Base-by-base conservation (phyloP, 1,140 invertebrate genomes). In the Heliothis virescens region DNA sequence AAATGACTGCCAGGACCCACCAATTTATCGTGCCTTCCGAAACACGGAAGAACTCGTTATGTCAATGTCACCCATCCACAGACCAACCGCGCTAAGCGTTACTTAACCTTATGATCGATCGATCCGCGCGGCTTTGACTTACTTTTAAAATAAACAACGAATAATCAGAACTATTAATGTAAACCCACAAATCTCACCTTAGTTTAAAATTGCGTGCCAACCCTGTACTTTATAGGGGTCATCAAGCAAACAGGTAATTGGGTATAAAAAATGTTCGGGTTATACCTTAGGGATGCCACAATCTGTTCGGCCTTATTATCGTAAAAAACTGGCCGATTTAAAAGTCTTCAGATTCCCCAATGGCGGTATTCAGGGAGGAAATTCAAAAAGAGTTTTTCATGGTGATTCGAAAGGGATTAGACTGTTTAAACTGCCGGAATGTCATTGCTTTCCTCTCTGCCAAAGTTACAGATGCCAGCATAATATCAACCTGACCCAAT, bases 301-400 rank as follows among this genome's bases (percentile, higher is more conserved):
- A 76, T 76, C 74, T 76, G 59, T 76, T 59, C 59, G 63, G 60
- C 53, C 60, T 76, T 76, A 76, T 76, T 76, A 76, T 63, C 60
- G 74, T 63, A 75, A 75, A 34, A 75, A 76, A 76, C 48, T 65
- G 60, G 59, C 9, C 74, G 74, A 65, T 76, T 47, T 62, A 41
- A 76, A 65, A 60, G 48, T 76, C 48, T 65, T 76, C 34, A 76
- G 74, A 34, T 76, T 48, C 13, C 74, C 72, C 73, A 48, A 12
- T 29, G 73, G 59, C 13, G 34, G 57, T 47, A 15, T 62, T 34
- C 16, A 13, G 41, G 41, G 16, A 48, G 50, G 55, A 12, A 21
- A 10, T 52, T 53, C 21, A 18, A 50, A 18, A 50, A 48, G 48
- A 69, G 12, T 29, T 21, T 69, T 69, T 69, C 65, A 69, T 69